Base-by-base conservation (phyloP, 2,797 vertebrate species). In the Hybognathus amarus region DNA sequence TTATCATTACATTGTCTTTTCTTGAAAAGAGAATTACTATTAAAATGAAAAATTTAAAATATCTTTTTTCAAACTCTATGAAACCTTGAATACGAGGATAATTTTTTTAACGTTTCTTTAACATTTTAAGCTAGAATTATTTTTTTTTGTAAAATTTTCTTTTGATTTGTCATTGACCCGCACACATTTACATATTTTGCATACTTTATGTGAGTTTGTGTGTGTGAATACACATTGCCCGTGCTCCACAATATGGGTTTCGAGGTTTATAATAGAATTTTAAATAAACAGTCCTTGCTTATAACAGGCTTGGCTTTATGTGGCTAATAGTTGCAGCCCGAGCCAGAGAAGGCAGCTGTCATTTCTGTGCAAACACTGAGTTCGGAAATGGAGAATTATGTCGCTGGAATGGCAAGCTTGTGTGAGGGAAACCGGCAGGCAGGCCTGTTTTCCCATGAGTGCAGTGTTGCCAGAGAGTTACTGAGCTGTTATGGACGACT, bases 381-480 rank as follows among this genome's bases (percentile, higher is more conserved):
- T 84, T 82, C 77, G 89, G 90, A 93, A 92, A 92, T 90, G 87
- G 87, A 87, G 85, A 90, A 91, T 93, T 89, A 91, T 88, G 87
- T 86, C 83, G 84, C 89, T 80, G 85, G 79, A 87, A 88, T 86
- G 30, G 33, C 84, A 59, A 76, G 86, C 80, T 87, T 83, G 84
- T 89, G 89, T 87, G 83, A 56, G n/a, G 69, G 33, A 70, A 88
- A 84, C 50, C 77, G 74, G 50, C 10, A 52, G 52, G 22, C 36
- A 30, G 36, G 20, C 47, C 78, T 69, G 24, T 71, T 80, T 85
- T 70, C 77, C 33, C 67, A 83, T 61, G 70, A 76, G 78, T 5
- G 68, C 54, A 36, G 40, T 68, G 38, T 75, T 80, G 73, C 86
- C 63, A 38, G 36, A 84, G 64, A n/a, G 1, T 54, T 15, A 40